Evolutionary conservation across 2,888 invertebrate species (phyloP), one percentile per base, ranked within the genome.

Genomic region (Slavum lentiscoides): DNA sequence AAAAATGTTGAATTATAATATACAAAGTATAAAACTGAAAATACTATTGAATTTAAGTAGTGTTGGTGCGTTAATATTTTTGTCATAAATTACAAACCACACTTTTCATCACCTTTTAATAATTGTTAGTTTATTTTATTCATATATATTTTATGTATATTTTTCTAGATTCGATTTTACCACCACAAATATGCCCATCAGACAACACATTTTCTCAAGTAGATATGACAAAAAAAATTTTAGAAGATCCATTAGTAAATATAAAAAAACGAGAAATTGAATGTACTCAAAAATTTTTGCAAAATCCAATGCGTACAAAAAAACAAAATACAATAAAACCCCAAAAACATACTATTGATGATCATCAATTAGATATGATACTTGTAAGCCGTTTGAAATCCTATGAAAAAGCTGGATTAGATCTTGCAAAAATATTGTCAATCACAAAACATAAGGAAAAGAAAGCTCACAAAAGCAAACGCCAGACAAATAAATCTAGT

Each of bases 151-250:
- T 30, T 30, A 19, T 68, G 30, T 37, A 11, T 62, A 19, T 19
- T 69, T 80, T 64, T 58, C 6, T 19, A 80, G 80, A 72, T 39
- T 23, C 80, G 43, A 70, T 80, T 69, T 30, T 80, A 21, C 80
- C 72, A 39, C 61, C 80, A 19, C 19, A 70, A 55, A 72, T 64
- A 80, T 64, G 64, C 19, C 6, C 64, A 43, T 15, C 70, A 43
- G 55, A 72, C 8, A 70, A 62, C 21, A 74, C 6, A 55, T 80
- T 80, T 70, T 66, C 72, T 62, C 80, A 80, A 72, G 80, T 80
- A 30, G 80, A 80, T 6, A 66, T 80, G 70, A 64, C 80, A n/a
- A 80, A 80, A 72, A 80, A 80, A 58, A 80, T 80, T 64, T 72
- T n/a, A 39, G 80, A 80, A 64, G 80, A 80, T 66, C 80, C 80